Evolutionary conservation across 2,888 invertebrate species (phyloP).

Genomic region (Rotaria magnacalcarata): DNA sequence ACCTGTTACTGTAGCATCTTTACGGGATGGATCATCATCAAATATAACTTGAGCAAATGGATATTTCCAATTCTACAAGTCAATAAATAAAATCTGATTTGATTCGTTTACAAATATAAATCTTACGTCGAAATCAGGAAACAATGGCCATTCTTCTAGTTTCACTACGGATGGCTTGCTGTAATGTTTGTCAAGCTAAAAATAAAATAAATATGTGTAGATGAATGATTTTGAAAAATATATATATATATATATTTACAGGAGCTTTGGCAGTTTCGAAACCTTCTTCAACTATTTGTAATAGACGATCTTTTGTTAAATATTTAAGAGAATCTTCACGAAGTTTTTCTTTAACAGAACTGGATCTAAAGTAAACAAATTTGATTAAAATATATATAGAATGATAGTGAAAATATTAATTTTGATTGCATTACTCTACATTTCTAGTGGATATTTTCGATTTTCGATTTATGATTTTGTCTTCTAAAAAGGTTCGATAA

Average conservation of each 20-base stretch:
- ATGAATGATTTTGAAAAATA: too few species aligned
- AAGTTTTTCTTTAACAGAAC: conserved; percentile 22
- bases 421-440: too few species aligned
- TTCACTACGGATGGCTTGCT: conserved; percentile 90
- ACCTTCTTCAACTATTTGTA: conserved; percentile 92
- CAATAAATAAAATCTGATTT: conserved; percentile 40
- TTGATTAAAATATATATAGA: too few species aligned
- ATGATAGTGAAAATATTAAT: too few species aligned
- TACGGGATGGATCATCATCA: conserved; percentile 92
- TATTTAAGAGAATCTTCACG: conserved; percentile 33
- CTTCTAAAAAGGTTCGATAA: too few species aligned
- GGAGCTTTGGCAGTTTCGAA: conserved; percentile 75
- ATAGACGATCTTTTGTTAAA: conserved; percentile 55
- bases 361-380: not conserved
- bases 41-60: conserved; percentile 94
- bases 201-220: not conserved
- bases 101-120: not conserved
- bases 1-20: conserved; percentile 76
- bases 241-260: conserved; percentile 54
- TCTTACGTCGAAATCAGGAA: conserved; percentile 80
- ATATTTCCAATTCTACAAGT: conserved; percentile 79
- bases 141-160: conserved; percentile 78
- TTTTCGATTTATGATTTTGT: too few species aligned
- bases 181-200: conserved; percentile 80
- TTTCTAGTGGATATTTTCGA: too few species aligned